phyloP scores from a whole-genome alignment of 2,113 vertebrate species.

The Rhineura floridana region DNA sequence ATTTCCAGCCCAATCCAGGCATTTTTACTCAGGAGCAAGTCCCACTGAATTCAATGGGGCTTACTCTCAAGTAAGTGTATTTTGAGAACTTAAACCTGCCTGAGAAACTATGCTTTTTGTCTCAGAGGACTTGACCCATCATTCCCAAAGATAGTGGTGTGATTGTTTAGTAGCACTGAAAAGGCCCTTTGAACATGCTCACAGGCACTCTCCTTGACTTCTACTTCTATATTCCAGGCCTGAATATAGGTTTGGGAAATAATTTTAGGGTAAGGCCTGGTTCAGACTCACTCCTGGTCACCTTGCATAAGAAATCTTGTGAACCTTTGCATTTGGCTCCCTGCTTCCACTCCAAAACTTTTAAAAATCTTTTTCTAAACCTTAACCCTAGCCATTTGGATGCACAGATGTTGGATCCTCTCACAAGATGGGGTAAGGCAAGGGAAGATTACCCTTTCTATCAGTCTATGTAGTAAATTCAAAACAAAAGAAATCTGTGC shows the following conservation, averaged over 20 bases:
- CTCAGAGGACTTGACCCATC: not conserved
- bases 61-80: not conserved
- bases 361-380: not conserved
- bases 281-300: not conserved
- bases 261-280: not conserved
- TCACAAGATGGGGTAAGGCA: not conserved
- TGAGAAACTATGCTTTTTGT: not conserved
- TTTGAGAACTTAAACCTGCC: not conserved
- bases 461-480: not conserved
- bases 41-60: not conserved
- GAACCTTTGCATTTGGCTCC: not conserved
- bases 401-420: not conserved
- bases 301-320: not conserved
- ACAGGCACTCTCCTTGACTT: not conserved
- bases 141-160: not conserved
- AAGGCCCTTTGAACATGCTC: not conserved
- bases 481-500: not conserved
- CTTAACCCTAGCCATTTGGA: not conserved
- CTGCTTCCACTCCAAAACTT: not conserved
- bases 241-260: not conserved
- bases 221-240: not conserved
- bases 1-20: not conserved
- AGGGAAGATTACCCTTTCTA: not conserved
- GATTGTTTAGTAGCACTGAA: not conserved
- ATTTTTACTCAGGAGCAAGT: not conserved